Percentiles rank a stretch among this genome's conserved stretches.
Conservation (phyloP, 2,113 vertebrate genomes). For the Tenrec ecaudatus region DNA sequence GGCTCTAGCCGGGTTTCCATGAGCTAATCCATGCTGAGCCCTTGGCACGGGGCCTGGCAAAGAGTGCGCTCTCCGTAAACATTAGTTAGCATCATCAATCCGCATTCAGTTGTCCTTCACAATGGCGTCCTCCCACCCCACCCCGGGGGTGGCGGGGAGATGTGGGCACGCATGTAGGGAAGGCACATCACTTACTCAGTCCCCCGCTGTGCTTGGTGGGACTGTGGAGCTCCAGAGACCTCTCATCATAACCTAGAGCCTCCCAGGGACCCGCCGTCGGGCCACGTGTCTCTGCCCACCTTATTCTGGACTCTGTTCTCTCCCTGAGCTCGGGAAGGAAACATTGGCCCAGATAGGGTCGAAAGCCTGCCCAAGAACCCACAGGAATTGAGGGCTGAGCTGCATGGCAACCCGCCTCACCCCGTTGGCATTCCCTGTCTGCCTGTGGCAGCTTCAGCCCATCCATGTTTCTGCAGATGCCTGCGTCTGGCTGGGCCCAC, state of each 20-base stretch:
- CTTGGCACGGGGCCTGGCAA: neutral
- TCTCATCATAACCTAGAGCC: neutral
- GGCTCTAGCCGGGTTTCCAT: neutral
- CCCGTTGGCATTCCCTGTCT: neutral
- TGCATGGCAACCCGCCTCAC: neutral
- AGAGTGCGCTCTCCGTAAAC: neutral
- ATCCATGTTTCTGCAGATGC: conserved; percentile 2
- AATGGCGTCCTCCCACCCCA: neutral
- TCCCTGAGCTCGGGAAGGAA: neutral
- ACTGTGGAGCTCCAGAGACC: neutral
- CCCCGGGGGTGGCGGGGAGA: neutral
- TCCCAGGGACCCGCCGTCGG: neutral
- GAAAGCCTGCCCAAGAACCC: neutral
- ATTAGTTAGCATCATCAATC: neutral
- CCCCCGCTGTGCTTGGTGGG: neutral
- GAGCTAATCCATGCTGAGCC: neutral
- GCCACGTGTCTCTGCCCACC: neutral
- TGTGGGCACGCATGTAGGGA: neutral
- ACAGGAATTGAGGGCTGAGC: neutral
- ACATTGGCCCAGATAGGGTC: neutral
- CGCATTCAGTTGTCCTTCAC: neutral
- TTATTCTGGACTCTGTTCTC: neutral
- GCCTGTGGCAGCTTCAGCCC: conserved; percentile 35
- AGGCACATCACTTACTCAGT: neutral
- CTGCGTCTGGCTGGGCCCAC: conserved; percentile 65